phyloP scores from a whole-genome alignment of 2,888 invertebrate genomes.

The Sesamia inferens region DNA sequence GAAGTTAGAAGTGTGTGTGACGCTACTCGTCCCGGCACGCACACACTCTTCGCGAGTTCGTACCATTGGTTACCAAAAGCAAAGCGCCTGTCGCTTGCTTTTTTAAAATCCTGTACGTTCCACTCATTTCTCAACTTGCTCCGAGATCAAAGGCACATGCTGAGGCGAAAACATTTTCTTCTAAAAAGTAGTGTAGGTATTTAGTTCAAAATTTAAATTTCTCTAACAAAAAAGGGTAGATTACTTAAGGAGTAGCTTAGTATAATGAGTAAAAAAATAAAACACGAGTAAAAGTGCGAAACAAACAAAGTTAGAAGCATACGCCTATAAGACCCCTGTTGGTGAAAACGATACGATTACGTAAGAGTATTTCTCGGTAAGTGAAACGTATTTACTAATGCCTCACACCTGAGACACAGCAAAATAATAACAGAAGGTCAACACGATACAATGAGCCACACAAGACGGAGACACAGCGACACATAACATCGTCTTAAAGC shows the following conservation, averaged over 20 bases:
- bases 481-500: not conserved
- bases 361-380: slow-evolving; percentile 34
- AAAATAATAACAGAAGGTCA: slow-evolving; percentile 5
- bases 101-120: too few species aligned
- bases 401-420: slow-evolving; percentile 32
- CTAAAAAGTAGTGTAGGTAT: not conserved
- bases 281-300: not conserved
- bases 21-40: too few species aligned
- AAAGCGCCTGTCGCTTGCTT: too few species aligned
- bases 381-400: slow-evolving; percentile 51
- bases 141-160: too few species aligned
- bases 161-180: too few species aligned
- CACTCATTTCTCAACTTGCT: too few species aligned
- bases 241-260: not conserved
- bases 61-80: too few species aligned
- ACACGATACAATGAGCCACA: not conserved
- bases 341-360: slow-evolving; percentile 23
- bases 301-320: slow-evolving; percentile 29
- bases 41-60: too few species aligned
- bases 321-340: not conserved
- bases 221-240: not conserved
- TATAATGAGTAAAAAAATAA: not conserved
- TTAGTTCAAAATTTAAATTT: too few species aligned
- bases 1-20: not conserved
- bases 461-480: not conserved